Evolutionary conservation across 2,888 invertebrate genomes (phyloP).

Genomic region (Athetis lepigone): DNA sequence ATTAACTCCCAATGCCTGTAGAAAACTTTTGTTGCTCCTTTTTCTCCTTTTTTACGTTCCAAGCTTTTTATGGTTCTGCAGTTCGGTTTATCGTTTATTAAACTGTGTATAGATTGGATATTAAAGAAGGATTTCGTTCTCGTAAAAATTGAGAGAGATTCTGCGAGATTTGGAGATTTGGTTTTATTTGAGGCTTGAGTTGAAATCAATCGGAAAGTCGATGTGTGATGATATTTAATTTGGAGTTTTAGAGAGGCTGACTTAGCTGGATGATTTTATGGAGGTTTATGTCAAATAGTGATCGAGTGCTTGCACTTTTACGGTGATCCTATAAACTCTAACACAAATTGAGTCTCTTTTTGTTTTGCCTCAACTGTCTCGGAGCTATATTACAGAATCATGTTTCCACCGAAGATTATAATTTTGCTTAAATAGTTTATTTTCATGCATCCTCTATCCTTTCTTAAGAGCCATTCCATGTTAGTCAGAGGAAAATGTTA

Average conservation of each 20-base stretch:
- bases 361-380: neutral
- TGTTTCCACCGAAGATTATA: slow-evolving; percentile 1
- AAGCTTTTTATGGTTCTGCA: slow-evolving; percentile 76
- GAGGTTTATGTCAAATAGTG: slow-evolving; percentile 14
- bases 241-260: slow-evolving; percentile 29
- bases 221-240: slow-evolving; percentile 59
- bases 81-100: slow-evolving; percentile 83
- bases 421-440: neutral
- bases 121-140: slow-evolving; percentile 66
- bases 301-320: slow-evolving; percentile 1
- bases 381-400: neutral
- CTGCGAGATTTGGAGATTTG: slow-evolving; percentile 48
- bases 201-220: slow-evolving; percentile 57
- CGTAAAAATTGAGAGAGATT: slow-evolving; percentile 63
- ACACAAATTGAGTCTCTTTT: slow-evolving; percentile 28
- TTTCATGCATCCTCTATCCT: slow-evolving; percentile 3
- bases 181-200: slow-evolving; percentile 59
- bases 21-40: slow-evolving; percentile 73
- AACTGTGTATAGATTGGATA: slow-evolving; percentile 80
- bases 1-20: slow-evolving; percentile 80
- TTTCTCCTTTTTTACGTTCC: slow-evolving; percentile 79
- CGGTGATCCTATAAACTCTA: slow-evolving; percentile 16
- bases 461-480: neutral
- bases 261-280: slow-evolving; percentile 23
- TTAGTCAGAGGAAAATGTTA: neutral